Evolutionary conservation across 2,888 invertebrate species (phyloP).

Genomic region (Mimumesa dahlbomi): DNA sequence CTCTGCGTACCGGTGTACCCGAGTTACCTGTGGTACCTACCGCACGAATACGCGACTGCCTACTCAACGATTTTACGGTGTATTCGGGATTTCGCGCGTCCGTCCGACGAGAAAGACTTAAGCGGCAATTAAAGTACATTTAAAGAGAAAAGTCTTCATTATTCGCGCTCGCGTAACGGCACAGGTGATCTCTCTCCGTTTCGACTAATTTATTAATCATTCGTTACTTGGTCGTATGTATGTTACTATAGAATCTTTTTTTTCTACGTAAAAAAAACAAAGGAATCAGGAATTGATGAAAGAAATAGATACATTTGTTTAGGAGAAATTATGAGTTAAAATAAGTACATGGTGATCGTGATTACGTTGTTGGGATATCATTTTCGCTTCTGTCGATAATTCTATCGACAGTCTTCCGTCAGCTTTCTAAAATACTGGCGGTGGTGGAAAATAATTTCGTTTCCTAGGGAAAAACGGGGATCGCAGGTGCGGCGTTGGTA

Average conservation of each 20-base stretch:
- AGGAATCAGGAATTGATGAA: too few relatives aligned
- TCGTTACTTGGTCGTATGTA: background rate
- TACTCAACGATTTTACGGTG: conserved; percentile 46
- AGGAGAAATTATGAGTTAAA: too few relatives aligned
- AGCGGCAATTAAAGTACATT: conserved; percentile 47
- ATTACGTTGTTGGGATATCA: too few relatives aligned
- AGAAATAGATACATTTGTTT: too few relatives aligned
- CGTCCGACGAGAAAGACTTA: conserved; percentile 23
- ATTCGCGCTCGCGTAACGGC: conserved; percentile 29
- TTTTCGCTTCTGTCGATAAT: too few relatives aligned
- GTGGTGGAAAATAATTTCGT: conserved; percentile 16
- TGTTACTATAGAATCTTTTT: too few relatives aligned
- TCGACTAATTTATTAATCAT: conserved; percentile 52
- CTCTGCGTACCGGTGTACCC: conserved; percentile 9
- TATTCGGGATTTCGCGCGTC: conserved; percentile 13
- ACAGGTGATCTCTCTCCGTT: conserved; percentile 28
- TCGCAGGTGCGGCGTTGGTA: too few relatives aligned
- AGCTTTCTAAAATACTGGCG: too few relatives aligned
- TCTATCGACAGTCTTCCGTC: too few relatives aligned
- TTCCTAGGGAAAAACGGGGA: background rate
- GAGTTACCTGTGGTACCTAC: conserved; percentile 9
- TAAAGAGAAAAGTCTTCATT: conserved; percentile 56
- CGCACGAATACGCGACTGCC: conserved; percentile 7
- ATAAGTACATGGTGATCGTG: too few relatives aligned
- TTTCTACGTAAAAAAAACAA: too few relatives aligned